Evolutionary conservation across 2,797 vertebrate genomes (phyloP), one percentile per base, ranked within the genome.

Genomic region (Sebastes paucispinis): DNA sequence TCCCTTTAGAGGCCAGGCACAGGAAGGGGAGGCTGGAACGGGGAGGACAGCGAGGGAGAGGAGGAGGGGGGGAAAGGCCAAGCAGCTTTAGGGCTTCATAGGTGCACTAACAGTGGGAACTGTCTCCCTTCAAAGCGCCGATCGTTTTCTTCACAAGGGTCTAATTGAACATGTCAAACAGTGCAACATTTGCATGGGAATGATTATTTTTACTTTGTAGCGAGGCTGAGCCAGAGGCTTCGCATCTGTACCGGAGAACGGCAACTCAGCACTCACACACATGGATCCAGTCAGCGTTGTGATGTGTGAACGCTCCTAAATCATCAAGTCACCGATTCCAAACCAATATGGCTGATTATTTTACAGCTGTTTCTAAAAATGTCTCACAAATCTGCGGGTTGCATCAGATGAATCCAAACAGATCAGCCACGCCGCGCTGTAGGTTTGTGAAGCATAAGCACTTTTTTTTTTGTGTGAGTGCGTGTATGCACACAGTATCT

Each of bases 111-210:
- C 81, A 91, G 86, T 83, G 91, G 89, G 89, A 92, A 90, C 84
- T 58, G 67, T 76, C 82, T 88, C 77, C 83, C 89, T 89, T 91
- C 84, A 92, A 90, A 92, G 84, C 72, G 2, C 73, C 76, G 81
- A 91, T 89, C 89, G 86, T 91, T 92, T 90, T 77, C 85, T 58
- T 84, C 89, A 88, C 87, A 80, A 89, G 85, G 83, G 81, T 90
- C 75, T 91, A 88, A 89, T 85, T 91, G 81, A 92, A 91, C 80
- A n/a, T 83, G 92, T 89, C 87, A 91, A 86, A 90, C 84, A 73
- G 86, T 4, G 68, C 82, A 65, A 43, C 36, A 86, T 92, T 91
- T 93, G 79, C 85, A 91, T 86, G 65, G 87, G 76, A 85, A 81
- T 83, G 80, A 90, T 92, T 91, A 29, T 88, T 89, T 75, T 88